These are phyloP conservation scores for Heliconius ethilla DNA, from an alignment of 2,888 invertebrate genomes.

Conservation along the genomic window DNA sequence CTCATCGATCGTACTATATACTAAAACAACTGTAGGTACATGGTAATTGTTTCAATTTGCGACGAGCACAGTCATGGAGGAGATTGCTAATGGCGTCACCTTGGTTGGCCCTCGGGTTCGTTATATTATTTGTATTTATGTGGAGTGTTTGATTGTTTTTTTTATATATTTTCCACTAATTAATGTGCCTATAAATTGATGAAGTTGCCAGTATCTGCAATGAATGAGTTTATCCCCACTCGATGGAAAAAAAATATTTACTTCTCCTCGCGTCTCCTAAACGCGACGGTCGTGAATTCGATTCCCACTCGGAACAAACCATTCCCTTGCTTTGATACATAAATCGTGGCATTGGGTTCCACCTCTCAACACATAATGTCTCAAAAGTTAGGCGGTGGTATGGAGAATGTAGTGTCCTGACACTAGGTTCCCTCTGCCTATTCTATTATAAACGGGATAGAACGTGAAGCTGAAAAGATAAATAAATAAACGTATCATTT, in stretches of 20 bases:
- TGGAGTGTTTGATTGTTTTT: not conserved
- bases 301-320: no score
- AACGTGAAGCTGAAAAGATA: not conserved
- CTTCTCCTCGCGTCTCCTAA: no score
- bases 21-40: constrained; percentile 62
- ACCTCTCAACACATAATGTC: no score
- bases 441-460: no score
- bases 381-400: no score
- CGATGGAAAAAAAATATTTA: no score
- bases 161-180: not conserved
- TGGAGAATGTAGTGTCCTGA: no score
- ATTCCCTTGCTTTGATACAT: no score
- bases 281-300: no score
- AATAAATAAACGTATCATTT: constrained; percentile 35
- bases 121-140: constrained; percentile 4
- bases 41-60: constrained; percentile 76
- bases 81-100: constrained; percentile 72
- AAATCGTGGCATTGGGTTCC: no score
- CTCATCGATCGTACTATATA: constrained; percentile 41
- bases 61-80: constrained; percentile 58
- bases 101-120: constrained; percentile 49
- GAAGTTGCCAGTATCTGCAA: no score
- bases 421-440: not conserved
- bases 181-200: not conserved
- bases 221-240: no score